Percentiles rank a stretch among this genome's conserved stretches.
phyloP scores from a whole-genome alignment of 2,888 invertebrate species.

The Dastarcus helophoroides region DNA sequence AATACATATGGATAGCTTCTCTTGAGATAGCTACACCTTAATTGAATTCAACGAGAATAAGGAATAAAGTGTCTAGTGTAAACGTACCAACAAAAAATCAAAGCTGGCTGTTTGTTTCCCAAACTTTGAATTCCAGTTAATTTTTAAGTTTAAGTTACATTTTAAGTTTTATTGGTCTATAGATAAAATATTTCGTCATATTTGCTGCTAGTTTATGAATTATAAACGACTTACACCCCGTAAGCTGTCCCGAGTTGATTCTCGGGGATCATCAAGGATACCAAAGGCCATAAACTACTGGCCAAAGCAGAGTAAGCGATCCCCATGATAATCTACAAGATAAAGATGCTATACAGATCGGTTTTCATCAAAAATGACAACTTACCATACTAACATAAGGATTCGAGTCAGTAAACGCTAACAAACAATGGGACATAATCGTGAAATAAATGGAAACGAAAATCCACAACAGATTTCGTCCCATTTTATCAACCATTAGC shows the following conservation, averaged over 20 bases:
- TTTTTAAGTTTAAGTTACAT: no score
- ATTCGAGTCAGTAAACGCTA: constrained; percentile 46
- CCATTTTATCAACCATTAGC: constrained; percentile 76
- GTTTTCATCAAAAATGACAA: constrained; percentile 6
- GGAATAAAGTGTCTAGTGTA: no score
- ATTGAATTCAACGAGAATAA: no score
- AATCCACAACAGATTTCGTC: constrained; percentile 84
- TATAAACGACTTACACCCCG: constrained; percentile 94
- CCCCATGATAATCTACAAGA: constrained; percentile 61
- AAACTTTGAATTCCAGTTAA: no score
- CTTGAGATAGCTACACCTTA: no score
- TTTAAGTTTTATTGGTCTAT: no score
- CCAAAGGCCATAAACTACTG: constrained; percentile 91
- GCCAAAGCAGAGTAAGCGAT: constrained; percentile 86
- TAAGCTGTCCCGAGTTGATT: constrained; percentile 92
- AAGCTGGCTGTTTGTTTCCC: no score
- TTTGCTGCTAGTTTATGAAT: no score
- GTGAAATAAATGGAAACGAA: constrained; percentile 62
- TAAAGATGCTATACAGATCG: constrained; percentile 4
- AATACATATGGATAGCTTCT: no score
- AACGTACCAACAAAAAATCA: no score
- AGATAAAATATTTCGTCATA: no score
- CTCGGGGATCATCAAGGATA: constrained; percentile 81
- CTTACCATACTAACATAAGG: constrained; percentile 57
- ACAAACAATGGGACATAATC: constrained; percentile 48